These are phyloP conservation scores for Australoheros facetus DNA, from an alignment of 2,797 vertebrate species.

Conservation along the genomic window DNA sequence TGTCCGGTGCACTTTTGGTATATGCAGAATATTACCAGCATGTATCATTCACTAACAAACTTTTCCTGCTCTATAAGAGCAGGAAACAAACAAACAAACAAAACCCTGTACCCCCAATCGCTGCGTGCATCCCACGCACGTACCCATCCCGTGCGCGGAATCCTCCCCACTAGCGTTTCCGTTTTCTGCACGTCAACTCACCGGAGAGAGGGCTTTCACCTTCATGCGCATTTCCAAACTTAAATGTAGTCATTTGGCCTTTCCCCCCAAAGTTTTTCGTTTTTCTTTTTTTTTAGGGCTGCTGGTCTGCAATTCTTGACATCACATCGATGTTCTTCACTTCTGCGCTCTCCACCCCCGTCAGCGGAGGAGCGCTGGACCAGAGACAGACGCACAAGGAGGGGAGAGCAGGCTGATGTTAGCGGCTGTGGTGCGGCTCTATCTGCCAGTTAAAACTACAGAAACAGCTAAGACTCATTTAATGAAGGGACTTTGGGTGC, in stretches of 20 bases:
- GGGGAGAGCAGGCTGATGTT: constrained; percentile 54
- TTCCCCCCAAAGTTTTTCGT: neutral
- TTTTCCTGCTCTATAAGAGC: neutral
- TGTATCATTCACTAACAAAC: neutral
- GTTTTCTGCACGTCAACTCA: constrained; percentile 5
- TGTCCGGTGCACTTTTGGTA: neutral
- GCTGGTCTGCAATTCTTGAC: constrained; percentile 9
- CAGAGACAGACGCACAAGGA: constrained; percentile 43
- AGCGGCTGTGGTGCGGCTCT: constrained; percentile 40
- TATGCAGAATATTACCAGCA: neutral
- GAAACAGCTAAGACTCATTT: constrained; percentile 14
- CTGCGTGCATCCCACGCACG: constrained; percentile 5
- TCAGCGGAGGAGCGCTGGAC: constrained; percentile 51
- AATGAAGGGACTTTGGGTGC: neutral
- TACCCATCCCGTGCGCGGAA: neutral
- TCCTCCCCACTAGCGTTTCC: neutral
- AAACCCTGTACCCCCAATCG: neutral
- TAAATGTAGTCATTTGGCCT: constrained; percentile 11
- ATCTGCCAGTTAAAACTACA: constrained; percentile 9
- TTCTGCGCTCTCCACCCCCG: constrained; percentile 61
- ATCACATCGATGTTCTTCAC: constrained; percentile 43
- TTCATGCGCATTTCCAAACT: neutral
- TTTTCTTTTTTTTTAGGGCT: constrained; percentile 8
- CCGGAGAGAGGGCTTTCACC: neutral
- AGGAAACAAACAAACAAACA: neutral